Conservation (phyloP, 2,888 invertebrate genomes). For the Euzophera pinguis region DNA sequence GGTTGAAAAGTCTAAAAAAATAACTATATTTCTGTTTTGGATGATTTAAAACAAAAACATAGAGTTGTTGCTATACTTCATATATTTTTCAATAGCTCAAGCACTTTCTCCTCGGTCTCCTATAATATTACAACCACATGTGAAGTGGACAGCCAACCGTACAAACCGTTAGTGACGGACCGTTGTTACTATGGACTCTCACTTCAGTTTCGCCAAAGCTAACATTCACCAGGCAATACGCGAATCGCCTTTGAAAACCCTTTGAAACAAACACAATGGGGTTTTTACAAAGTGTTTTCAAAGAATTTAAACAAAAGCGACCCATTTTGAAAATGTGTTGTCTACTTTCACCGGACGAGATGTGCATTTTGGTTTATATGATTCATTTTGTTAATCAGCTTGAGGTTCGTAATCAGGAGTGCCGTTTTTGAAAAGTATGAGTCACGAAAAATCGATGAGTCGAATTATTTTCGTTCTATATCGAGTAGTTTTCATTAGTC, state of each 20-base stretch:
- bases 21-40: too few relatives aligned
- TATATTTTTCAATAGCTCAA: too few relatives aligned
- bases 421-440: too few relatives aligned
- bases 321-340: constrained; percentile 1
- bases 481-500: too few relatives aligned
- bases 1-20: too few relatives aligned
- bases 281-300: constrained; percentile 10
- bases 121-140: background rate
- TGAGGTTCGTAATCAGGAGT: background rate
- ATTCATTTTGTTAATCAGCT: constrained; percentile 2
- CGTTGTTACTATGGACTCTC: constrained; percentile 9
- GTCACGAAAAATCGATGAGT: too few relatives aligned
- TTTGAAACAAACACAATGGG: constrained; percentile 3
- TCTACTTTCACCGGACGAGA: constrained; percentile 8
- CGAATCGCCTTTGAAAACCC: constrained; percentile 6
- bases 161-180: background rate
- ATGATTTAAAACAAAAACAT: too few relatives aligned
- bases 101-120: background rate
- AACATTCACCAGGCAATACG: constrained; percentile 10
- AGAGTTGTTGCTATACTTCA: too few relatives aligned
- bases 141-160: background rate
- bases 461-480: too few relatives aligned
- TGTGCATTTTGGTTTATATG: background rate
- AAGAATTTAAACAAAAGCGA: constrained; percentile 5
- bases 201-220: constrained; percentile 2